Evolutionary conservation across 2,113 vertebrate species (phyloP).

Genomic region (Burhinus bistriatus): DNA sequence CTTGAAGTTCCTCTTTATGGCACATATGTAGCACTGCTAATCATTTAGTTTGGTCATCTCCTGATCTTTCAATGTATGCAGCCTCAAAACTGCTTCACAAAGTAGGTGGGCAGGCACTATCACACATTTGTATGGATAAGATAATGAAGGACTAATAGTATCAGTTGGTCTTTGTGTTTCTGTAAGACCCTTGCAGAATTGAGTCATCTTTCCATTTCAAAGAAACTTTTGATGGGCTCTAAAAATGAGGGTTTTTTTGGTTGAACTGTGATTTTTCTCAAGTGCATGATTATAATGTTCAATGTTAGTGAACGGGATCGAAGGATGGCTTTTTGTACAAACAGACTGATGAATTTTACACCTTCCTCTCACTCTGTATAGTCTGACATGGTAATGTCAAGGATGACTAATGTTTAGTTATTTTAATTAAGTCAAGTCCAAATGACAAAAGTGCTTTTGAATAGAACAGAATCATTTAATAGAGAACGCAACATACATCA

Average conservation of each 20-base stretch:
- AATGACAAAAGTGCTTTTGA: background rate
- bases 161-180: background rate
- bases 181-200: background rate
- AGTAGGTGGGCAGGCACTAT: background rate
- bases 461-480: background rate
- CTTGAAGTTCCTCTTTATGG: background rate
- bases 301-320: background rate
- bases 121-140: background rate
- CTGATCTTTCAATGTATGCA: background rate
- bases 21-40: background rate
- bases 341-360: background rate
- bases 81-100: background rate
- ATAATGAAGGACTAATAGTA: background rate
- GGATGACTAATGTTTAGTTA: background rate
- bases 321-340: background rate
- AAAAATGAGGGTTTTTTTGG: background rate
- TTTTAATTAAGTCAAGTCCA: background rate
- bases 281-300: background rate
- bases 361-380: background rate
- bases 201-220: background rate
- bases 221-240: background rate
- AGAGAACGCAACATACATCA: accelerated
- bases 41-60: background rate
- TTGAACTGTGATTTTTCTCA: background rate
- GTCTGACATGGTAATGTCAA: background rate